A percentile compares a stretch with the other conserved stretches of the same genome.
phyloP scores from a whole-genome alignment of 1,140 invertebrate species.

The Drosophila busckii region DNA sequence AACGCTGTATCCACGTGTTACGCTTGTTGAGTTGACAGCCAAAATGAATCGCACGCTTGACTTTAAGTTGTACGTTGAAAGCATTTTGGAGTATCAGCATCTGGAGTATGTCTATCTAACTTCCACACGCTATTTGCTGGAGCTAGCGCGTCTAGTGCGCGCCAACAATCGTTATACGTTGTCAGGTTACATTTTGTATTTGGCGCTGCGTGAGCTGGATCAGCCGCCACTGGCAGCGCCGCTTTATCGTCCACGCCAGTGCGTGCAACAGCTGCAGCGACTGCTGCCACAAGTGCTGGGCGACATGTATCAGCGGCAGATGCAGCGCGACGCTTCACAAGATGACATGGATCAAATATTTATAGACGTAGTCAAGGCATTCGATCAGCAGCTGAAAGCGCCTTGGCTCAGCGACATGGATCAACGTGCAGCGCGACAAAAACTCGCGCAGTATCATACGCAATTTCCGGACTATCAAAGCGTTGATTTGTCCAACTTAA shows the following conservation, averaged over 20 bases:
- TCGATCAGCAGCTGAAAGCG: slow-evolving; percentile 41
- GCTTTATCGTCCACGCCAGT: slow-evolving; percentile 30
- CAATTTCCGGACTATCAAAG: slow-evolving; percentile 45
- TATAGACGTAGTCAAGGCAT: slow-evolving; percentile 44
- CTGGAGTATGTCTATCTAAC: slow-evolving; percentile 40
- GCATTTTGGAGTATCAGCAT: slow-evolving; percentile 31
- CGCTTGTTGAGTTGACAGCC: slow-evolving; percentile 30
- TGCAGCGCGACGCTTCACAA: slow-evolving; percentile 40
- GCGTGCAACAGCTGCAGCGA: slow-evolving; percentile 39
- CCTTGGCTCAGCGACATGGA: slow-evolving; percentile 65
- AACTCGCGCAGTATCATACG: slow-evolving; percentile 33
- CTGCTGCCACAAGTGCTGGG: slow-evolving; percentile 59
- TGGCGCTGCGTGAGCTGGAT: slow-evolving; percentile 52
- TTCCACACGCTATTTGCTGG: slow-evolving; percentile 46
- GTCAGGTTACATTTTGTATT: slow-evolving; percentile 61
- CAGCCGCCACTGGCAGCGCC: slow-evolving; percentile 40
- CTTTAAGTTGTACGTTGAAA: slow-evolving; percentile 52
- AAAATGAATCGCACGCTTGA: slow-evolving; percentile 37
- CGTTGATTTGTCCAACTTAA: slow-evolving; percentile 41
- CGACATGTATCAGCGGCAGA: slow-evolving; percentile 52
- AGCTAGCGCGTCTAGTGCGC: slow-evolving; percentile 38
- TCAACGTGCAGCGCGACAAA: slow-evolving; percentile 31
- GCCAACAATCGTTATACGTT: slow-evolving; percentile 38
- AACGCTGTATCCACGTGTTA: slow-evolving; percentile 17
- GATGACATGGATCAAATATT: slow-evolving; percentile 52